phyloP scores from a whole-genome alignment of 2,797 vertebrate species.

The Sparidentex hasta region DNA sequence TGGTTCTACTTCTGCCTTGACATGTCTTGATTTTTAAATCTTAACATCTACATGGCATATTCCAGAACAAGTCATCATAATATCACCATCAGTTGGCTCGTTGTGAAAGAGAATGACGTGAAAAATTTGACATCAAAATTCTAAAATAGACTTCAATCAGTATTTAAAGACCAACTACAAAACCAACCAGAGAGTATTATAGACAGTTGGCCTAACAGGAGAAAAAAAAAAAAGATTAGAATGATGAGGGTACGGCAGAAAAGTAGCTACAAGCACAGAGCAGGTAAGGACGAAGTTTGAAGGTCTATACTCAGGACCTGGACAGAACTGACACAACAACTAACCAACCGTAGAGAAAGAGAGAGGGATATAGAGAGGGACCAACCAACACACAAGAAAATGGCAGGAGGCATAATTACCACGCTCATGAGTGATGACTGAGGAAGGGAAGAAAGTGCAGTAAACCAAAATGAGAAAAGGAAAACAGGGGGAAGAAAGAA shows the following conservation, averaged over 20 bases:
- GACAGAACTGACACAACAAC: slow-evolving; percentile 89
- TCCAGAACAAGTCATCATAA: slow-evolving; percentile 15
- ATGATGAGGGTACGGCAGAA: slow-evolving; percentile 36
- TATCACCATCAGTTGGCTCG: slow-evolving; percentile 13
- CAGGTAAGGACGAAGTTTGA: slow-evolving; percentile 36
- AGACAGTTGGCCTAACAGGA: slow-evolving; percentile 35
- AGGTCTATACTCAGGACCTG: slow-evolving; percentile 84
- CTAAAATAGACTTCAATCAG: slow-evolving; percentile 7
- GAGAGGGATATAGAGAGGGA: slow-evolving; percentile 39
- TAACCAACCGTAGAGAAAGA: slow-evolving; percentile 67
- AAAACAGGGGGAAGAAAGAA: slow-evolving; percentile 81
- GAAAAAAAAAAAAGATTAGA: not conserved
- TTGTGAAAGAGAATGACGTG: slow-evolving; percentile 5
- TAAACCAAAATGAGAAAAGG: slow-evolving; percentile 87
- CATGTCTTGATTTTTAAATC: slow-evolving; percentile 14
- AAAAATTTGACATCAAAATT: slow-evolving; percentile 31
- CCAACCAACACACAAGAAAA: slow-evolving; percentile 83
- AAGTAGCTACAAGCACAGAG: slow-evolving; percentile 52
- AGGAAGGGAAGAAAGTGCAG: slow-evolving; percentile 90
- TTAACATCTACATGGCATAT: not conserved
- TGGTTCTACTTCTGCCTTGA: slow-evolving; percentile 21
- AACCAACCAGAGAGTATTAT: slow-evolving; percentile 38
- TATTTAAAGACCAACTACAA: slow-evolving; percentile 32
- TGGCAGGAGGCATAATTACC: slow-evolving; percentile 95
- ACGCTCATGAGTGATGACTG: slow-evolving; percentile 97